phyloP scores from a whole-genome alignment of 2,113 vertebrate species.

The Daphoenositta chrysoptera region DNA sequence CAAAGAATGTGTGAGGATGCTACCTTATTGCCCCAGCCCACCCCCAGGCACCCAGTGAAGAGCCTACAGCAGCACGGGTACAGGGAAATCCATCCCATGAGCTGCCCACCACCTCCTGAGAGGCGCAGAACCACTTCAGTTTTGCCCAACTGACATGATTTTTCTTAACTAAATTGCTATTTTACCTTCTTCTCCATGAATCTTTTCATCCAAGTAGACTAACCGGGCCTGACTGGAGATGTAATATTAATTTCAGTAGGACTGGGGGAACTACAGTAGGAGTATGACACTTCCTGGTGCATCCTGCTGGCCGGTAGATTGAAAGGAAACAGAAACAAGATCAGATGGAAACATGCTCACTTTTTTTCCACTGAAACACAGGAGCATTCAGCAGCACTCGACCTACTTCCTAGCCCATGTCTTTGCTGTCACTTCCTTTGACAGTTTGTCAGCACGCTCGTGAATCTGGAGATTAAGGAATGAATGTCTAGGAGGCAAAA shows the following conservation, averaged over 20 bases:
- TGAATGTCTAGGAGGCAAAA: background rate
- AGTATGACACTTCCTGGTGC: background rate
- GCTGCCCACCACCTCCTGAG: background rate
- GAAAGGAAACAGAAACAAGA: conserved; percentile 46
- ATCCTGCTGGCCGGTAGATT: background rate
- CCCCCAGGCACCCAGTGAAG: background rate
- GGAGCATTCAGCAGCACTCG: background rate
- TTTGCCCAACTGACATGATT: fast-evolving
- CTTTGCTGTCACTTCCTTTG: conserved; percentile 50
- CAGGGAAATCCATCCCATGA: background rate
- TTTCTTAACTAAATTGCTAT: background rate
- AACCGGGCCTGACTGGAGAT: too few species aligned
- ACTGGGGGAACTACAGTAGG: background rate
- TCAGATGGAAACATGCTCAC: conserved; percentile 33
- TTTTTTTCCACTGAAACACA: conserved; percentile 23
- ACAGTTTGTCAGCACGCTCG: background rate
- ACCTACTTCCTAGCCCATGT: conserved; percentile 6
- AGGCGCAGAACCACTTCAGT: background rate
- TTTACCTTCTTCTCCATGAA: background rate
- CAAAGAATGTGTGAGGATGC: fast-evolving
- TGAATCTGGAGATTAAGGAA: background rate
- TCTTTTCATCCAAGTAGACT: background rate
- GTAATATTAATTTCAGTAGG: background rate
- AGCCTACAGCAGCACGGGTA: background rate
- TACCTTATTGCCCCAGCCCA: background rate